These are phyloP conservation scores for Bujurquina vittata DNA, from an alignment of 2,113 vertebrate species.

Conservation along the genomic window DNA sequence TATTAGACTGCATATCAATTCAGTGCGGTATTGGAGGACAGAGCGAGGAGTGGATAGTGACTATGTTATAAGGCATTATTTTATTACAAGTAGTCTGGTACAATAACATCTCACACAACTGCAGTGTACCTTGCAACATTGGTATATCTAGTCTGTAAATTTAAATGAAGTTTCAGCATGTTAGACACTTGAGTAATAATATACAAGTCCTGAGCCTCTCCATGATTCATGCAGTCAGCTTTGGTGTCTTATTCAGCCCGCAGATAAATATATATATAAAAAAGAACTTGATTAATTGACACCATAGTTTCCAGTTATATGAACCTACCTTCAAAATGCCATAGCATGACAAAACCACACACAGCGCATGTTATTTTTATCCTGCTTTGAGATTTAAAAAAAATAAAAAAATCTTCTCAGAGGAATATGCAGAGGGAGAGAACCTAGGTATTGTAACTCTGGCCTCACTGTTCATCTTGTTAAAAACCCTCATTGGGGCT, in stretches of 20 bases:
- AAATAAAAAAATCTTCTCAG: conserved; percentile 69
- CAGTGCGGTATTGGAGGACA: conserved; percentile 77
- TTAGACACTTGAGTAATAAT: conserved; percentile 13
- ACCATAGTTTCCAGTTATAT: conserved; percentile 69
- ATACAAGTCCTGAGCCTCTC: background rate
- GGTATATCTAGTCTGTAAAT: conserved; percentile 15
- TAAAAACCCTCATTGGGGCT: conserved; percentile 70
- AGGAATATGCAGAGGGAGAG: conserved; percentile 72
- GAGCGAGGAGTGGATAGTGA: conserved; percentile 71
- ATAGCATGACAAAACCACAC: conserved; percentile 52
- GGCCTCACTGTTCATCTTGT: conserved; percentile 77
- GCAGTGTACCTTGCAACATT: background rate
- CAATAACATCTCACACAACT: conserved; percentile 44
- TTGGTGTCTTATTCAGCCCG: conserved; percentile 44
- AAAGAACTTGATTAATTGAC: conserved; percentile 74
- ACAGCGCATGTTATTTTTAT: conserved; percentile 73
- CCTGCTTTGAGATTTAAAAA: conserved; percentile 66
- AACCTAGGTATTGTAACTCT: conserved; percentile 66
- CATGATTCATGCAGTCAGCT: conserved; percentile 52
- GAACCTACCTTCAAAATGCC: conserved; percentile 60
- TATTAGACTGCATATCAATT: conserved; percentile 91
- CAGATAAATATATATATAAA: conserved; percentile 32
- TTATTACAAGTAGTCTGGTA: conserved; percentile 57
- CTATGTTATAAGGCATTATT: conserved; percentile 61
- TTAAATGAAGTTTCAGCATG: conserved; percentile 24